phyloP scores from a whole-genome alignment of 2,888 invertebrate genomes.

The Harmothoe impar region DNA sequence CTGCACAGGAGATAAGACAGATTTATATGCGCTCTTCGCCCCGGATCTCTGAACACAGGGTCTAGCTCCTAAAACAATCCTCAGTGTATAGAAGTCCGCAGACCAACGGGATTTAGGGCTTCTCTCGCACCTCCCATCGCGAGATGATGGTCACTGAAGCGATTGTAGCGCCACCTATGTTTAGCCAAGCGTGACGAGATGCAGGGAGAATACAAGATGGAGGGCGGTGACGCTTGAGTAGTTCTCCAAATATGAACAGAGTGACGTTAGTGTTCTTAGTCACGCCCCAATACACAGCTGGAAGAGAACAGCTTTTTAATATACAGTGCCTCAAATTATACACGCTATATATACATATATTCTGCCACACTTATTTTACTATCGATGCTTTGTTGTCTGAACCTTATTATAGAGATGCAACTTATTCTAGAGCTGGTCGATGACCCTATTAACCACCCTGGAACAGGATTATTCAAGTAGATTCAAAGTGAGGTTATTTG shows the following conservation, averaged over 20 bases:
- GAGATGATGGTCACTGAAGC: neutral
- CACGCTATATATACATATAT: no score
- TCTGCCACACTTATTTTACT: no score
- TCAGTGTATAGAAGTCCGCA: neutral
- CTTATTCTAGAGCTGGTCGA: no score
- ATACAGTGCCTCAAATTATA: no score
- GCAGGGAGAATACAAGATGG: neutral
- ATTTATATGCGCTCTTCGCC: slow-evolving; percentile 3
- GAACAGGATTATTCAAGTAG: no score
- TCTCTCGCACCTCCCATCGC: neutral
- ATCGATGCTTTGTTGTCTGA: no score
- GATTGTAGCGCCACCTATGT: neutral
- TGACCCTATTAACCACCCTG: no score
- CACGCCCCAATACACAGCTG: neutral
- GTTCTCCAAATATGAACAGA: neutral
- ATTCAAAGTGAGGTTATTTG: no score
- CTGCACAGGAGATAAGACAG: neutral
- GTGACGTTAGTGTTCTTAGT: slow-evolving; percentile 18
- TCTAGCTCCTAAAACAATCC: neutral
- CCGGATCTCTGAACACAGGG: neutral
- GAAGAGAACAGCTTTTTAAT: neutral
- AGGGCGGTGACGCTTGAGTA: neutral
- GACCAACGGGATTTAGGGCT: neutral
- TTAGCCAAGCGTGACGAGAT: neutral
- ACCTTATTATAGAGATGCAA: no score